These are phyloP conservation scores for Scaptomyza reducta DNA, from an alignment of 2,888 invertebrate genomes.

Conservation along the genomic window DNA sequence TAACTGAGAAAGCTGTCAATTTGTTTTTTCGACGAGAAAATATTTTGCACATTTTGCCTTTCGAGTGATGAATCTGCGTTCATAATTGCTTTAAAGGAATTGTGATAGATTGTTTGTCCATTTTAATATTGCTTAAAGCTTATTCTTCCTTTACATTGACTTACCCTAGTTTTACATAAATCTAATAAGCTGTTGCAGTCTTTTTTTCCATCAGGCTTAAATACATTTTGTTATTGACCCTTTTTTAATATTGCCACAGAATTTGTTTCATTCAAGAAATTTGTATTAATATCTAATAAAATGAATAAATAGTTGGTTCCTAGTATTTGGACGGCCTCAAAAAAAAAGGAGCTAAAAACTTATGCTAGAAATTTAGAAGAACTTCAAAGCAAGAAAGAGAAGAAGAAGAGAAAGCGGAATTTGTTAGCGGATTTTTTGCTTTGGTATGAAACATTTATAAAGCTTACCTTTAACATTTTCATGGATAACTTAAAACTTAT, in stretches of 20 bases:
- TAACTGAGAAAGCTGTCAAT: conserved; percentile 8
- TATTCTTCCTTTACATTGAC: not conserved
- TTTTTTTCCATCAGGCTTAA: conserved; percentile 2
- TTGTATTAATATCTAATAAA: conserved; percentile 26
- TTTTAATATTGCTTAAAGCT: not conserved
- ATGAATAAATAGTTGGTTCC: conserved; percentile 4
- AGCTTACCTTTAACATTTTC: conserved; percentile 2
- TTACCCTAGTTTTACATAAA: not conserved
- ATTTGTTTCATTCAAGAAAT: conserved; percentile 33
- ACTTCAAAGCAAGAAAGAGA: no score
- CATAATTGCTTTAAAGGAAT: conserved; percentile 12
- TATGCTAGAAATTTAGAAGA: not conserved
- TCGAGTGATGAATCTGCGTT: conserved; percentile 23
- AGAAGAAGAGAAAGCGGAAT: no score
- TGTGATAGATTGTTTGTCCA: conserved; percentile 2
- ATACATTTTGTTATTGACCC: conserved; percentile 22
- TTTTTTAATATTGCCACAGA: conserved; percentile 24
- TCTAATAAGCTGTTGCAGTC: not conserved
- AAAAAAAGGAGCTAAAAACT: not conserved
- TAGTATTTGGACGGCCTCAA: not conserved
- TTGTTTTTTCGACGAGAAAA: conserved; percentile 17
- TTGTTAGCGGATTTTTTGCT: no score
- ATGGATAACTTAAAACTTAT: not conserved
- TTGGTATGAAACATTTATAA: not conserved
- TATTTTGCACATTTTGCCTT: conserved; percentile 9